Base-by-base conservation (phyloP, 64 coral and sea anemone species). In the Dendronephthya gigantea region DNA sequence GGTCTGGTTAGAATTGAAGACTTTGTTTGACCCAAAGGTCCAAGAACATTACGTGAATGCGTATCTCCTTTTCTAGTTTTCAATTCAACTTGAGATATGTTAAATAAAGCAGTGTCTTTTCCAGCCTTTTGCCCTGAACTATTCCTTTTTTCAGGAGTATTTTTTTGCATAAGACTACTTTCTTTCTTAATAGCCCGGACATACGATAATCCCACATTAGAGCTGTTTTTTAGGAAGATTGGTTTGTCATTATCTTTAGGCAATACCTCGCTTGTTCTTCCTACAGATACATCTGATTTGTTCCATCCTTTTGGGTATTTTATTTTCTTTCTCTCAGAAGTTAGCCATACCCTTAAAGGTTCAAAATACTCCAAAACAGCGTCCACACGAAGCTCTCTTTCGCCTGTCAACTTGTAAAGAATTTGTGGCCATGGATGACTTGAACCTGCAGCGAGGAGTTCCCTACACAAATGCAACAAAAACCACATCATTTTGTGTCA, bases 351-450 rank as follows among this genome's bases (percentile, higher is more conserved):
- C 49, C 86, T 86, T 31, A 98, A 84, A 37, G 95, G 95, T 16
- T 88, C 88, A 82, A 98, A 98, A 84, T 98, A 98, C 37, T 98
- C 95, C 49, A 98, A 58, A 70, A 98, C 83, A 30, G 95, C 89
- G 27, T 86, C 82, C 1, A 92, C 95, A 70, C 56, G 86, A 48
- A 98, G 87, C 35, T 93, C 92, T 19, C 87, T 84, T 50, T 98
- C 90, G 31, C 90, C 92, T 35, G 95, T 98, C 31, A 98, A 31
- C 36, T 86, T 87, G 40, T 87, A 84, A 76, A 98, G 90, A 31
- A 88, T 93, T 47, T 98, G 95, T 22, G 92, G 95, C 95, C 95
- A 98, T 7, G 95, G 95, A 0, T 82, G 48, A 85, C 95, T 98
- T 40, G 87, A 86, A 14, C 95, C 95, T 1, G 90, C 90, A 23